Conservation (phyloP, 1,140 invertebrate genomes). For the Drosophila athabasca region DNA sequence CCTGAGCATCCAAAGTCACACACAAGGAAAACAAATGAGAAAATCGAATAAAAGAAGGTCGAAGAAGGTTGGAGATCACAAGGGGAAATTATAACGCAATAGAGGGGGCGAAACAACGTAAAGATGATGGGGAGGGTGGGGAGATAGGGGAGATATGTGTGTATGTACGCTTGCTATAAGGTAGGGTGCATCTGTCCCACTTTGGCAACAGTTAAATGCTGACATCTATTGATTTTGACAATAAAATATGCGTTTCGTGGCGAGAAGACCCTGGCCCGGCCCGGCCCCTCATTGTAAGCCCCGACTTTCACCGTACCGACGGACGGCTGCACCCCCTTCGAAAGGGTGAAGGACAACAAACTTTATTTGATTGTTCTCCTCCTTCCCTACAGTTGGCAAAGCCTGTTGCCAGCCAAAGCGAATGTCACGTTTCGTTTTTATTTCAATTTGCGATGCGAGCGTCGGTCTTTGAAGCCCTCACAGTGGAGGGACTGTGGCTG, state of each 20-base stretch:
- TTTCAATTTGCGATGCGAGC: slow-evolving; percentile 73
- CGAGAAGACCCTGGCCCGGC: background rate
- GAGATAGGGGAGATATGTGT: slow-evolving; percentile 10
- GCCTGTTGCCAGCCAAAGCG: slow-evolving; percentile 66
- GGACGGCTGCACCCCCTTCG: background rate
- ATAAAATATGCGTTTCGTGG: slow-evolving; percentile 41
- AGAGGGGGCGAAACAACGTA: too few species aligned
- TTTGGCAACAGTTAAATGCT: slow-evolving; percentile 69
- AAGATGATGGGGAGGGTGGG: too few species aligned
- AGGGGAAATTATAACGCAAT: too few species aligned
- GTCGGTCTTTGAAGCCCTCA: background rate
- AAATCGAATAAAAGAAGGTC: slow-evolving; percentile 56
- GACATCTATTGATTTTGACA: slow-evolving; percentile 78
- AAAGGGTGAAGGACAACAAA: slow-evolving; percentile 48
- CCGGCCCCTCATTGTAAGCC: too few species aligned
- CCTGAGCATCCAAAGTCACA: slow-evolving; percentile 33
- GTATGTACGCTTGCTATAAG: background rate
- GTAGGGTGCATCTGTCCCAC: slow-evolving; percentile 5
- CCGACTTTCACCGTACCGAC: too few species aligned
- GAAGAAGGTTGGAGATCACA: too few species aligned
- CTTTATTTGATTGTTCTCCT: slow-evolving; percentile 70
- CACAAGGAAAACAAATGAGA: background rate
- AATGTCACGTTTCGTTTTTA: slow-evolving; percentile 80
- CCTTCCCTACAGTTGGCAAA: slow-evolving; percentile 9
- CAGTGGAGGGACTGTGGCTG: background rate